Evolutionary conservation across 1,140 invertebrate species (phyloP).

Genomic region (Palaemon carinicauda): DNA sequence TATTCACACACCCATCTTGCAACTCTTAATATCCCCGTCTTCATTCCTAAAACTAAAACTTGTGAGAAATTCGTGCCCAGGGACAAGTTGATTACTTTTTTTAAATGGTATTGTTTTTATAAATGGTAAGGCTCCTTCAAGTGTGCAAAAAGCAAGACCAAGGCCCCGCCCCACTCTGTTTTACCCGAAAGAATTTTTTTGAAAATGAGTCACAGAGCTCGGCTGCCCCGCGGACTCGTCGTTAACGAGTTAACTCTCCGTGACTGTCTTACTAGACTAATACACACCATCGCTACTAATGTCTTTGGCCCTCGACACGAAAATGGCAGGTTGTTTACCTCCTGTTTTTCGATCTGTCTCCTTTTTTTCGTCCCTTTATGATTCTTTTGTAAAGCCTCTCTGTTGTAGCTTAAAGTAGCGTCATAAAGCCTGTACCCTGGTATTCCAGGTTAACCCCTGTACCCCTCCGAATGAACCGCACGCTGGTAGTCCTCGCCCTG

Average conservation of each 20-base stretch:
- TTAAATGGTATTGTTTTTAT: too few species aligned
- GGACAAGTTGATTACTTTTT: constrained; percentile 7
- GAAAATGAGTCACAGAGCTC: constrained; percentile 36
- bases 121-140: too few species aligned
- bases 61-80: constrained; percentile 5
- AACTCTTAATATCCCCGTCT: background rate
- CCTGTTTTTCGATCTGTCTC: background rate
- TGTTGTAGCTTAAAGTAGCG: constrained; percentile 13
- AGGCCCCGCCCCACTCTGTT: constrained; percentile 31
- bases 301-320: constrained; percentile 34
- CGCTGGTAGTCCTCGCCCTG: constrained; percentile 55
- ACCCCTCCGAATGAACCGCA: constrained; percentile 57
- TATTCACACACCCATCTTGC: constrained; percentile 6
- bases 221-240: constrained; percentile 42
- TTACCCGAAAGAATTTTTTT: background rate
- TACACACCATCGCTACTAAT: constrained; percentile 47
- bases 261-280: background rate
- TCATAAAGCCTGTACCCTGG: constrained; percentile 43
- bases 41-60: background rate
- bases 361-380: background rate
- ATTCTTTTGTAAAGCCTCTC: background rate
- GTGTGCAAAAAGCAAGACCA: background rate
- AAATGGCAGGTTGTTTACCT: constrained; percentile 27
- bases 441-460: constrained; percentile 49
- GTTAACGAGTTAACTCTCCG: background rate